Base-by-base conservation (phyloP, 1,140 invertebrate genomes). In the Portunus trituberculatus region DNA sequence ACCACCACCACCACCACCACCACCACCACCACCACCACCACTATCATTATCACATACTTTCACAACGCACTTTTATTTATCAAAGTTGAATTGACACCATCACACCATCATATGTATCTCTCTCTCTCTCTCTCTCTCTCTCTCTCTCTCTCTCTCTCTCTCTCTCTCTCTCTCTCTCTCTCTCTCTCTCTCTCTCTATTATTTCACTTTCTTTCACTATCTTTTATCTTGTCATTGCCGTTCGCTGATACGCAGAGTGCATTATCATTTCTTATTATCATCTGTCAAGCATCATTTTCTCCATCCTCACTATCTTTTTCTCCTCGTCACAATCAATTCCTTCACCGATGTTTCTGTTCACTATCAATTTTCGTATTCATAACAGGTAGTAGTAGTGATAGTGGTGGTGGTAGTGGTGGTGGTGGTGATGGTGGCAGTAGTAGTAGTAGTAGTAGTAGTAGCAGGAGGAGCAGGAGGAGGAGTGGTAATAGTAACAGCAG, bases 141-240 rank as follows among this genome's bases (percentile, higher is more conserved):
- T 89, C 39, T 48, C 87, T 45, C 87, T 89, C 87, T 89, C 32
- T 89, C 29, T 45, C 87, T 45, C 87, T 45, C 87, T 89, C 32
- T 45, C 8, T 45, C 31, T 89, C 87, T 89, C 16, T 89, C 7
- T 48, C 8, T 89, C 87, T 46, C 14, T 45, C 39, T 89, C 86
- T 87, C 86, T 87, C 86, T 87, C 86, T 87, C 86, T 87, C 86
- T 87, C 86, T 87, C 86, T 87, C 86, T 87, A 14, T 87, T 87
- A 14, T 87, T 29, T 87, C 86, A 39, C 86, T 87, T 29, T 87
- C 86, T 87, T 29, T 89, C 87, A 12, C 87, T 28, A 7, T 28
- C 45, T 48, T 39, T 39, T 39, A 39, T 39, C 39, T 39, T 39
- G 39, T 39, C 39, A 39, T 39, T 39, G 39, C 39, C 39, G 39